A percentile compares a stretch with the other conserved stretches of the same genome.
Evolutionary conservation across 2,888 invertebrate genomes (phyloP).

Genomic region (Microplitis manilae): DNA sequence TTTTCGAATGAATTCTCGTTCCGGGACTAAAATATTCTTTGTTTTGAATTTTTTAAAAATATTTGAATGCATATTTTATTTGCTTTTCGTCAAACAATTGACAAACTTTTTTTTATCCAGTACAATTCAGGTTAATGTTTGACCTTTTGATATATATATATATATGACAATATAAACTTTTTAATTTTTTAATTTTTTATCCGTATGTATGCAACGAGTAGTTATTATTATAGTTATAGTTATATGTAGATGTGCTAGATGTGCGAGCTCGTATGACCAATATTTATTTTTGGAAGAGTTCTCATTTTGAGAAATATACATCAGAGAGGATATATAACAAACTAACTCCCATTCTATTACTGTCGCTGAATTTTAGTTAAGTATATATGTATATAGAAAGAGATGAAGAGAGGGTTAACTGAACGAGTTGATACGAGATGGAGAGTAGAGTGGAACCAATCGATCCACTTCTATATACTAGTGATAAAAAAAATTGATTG

Average conservation of each 20-base stretch:
- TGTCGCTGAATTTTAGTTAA: not conserved
- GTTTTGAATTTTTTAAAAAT: not conserved
- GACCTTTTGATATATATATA: not conserved
- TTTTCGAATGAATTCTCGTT: not conserved
- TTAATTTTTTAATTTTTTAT: not conserved
- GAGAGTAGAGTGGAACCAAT: constrained; percentile 10
- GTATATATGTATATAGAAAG: not conserved
- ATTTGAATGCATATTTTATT: not conserved
- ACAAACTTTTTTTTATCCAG: not conserved
- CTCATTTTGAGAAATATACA: not conserved
- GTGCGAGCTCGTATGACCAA: not conserved
- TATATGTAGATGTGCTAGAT: not conserved
- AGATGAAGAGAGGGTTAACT: not conserved
- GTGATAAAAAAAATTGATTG: constrained; percentile 41
- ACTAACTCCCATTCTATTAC: not conserved
- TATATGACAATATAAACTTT: not conserved
- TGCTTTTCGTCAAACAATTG: not conserved
- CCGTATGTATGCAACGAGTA: not conserved
- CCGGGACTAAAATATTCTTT: too few species aligned
- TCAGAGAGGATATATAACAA: not conserved
- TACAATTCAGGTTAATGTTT: not conserved
- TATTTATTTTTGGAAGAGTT: not conserved
- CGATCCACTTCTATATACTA: constrained; percentile 15
- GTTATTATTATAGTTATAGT: constrained; percentile 1
- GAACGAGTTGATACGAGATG: not conserved